Conservation (phyloP, 2,113 vertebrate species). For the Oncorhynchus gorbuscha region DNA sequence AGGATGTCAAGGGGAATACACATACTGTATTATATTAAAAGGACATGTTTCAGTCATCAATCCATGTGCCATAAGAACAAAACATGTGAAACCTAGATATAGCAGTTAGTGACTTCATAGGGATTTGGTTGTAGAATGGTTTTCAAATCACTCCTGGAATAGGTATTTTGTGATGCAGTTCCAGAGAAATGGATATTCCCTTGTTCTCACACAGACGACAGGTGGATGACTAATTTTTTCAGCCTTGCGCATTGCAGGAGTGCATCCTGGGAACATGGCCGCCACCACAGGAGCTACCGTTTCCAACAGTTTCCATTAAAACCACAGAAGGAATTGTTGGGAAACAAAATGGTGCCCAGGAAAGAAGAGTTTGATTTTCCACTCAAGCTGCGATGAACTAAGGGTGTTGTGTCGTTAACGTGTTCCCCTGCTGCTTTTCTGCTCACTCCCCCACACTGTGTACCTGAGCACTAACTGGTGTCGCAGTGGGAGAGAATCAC, state of each 20-base stretch:
- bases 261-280: background rate
- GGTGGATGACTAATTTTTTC: background rate
- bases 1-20: no score
- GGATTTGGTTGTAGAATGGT: no score
- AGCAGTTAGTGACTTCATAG: no score
- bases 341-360: background rate
- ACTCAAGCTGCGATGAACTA: background rate
- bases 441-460: background rate
- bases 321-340: background rate
- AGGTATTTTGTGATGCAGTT: background rate
- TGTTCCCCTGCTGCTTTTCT: background rate
- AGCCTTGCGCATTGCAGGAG: background rate
- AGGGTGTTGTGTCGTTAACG: constrained; percentile 5
- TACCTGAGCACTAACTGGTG: background rate
- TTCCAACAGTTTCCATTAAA: background rate
- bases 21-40: no score
- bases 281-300: background rate
- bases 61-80: no score
- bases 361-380: background rate
- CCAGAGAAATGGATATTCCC: background rate
- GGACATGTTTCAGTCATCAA: no score
- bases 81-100: no score
- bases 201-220: background rate
- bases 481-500: background rate
- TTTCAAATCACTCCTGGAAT: no score